phyloP scores from a whole-genome alignment of 92 coral and sea anemone species.

The Nematostella vectensis region DNA sequence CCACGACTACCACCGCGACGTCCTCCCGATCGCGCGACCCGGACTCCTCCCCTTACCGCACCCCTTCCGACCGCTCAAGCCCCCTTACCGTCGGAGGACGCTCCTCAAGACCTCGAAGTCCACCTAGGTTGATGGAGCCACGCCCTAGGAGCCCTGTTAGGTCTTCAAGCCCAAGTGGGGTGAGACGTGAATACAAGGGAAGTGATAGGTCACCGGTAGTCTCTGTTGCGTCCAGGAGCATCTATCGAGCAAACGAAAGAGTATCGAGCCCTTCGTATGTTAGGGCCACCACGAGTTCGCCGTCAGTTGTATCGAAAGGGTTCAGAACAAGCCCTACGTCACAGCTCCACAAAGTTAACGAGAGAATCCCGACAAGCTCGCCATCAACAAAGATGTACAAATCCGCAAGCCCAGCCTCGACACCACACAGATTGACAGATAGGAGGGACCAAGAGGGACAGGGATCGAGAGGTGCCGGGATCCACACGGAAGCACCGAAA shows the following conservation, averaged over 20 bases:
- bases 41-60: not conserved
- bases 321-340: constrained; percentile 2
- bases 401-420: constrained; percentile 9
- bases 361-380: constrained; percentile 13
- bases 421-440: not conserved
- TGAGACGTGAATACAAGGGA: not conserved
- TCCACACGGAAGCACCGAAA: constrained; percentile 3
- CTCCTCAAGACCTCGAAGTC: constrained; percentile 7
- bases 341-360: constrained; percentile 4
- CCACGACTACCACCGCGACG: not conserved
- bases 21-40: not conserved
- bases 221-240: constrained; percentile 1
- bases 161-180: not conserved
- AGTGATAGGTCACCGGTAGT: not conserved
- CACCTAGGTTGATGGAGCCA: constrained; percentile 1
- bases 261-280: not conserved
- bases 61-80: not conserved
- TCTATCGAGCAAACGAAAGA: not conserved
- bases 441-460: constrained; percentile 5
- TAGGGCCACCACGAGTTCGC: constrained; percentile 10
- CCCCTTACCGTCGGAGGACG: constrained; percentile 4
- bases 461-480: constrained; percentile 4
- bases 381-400: constrained; percentile 17
- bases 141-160: not conserved
- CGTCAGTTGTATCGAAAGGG: constrained; percentile 2